Conservation (phyloP, 2,113 vertebrate species). For the Manacus vitellinus region DNA sequence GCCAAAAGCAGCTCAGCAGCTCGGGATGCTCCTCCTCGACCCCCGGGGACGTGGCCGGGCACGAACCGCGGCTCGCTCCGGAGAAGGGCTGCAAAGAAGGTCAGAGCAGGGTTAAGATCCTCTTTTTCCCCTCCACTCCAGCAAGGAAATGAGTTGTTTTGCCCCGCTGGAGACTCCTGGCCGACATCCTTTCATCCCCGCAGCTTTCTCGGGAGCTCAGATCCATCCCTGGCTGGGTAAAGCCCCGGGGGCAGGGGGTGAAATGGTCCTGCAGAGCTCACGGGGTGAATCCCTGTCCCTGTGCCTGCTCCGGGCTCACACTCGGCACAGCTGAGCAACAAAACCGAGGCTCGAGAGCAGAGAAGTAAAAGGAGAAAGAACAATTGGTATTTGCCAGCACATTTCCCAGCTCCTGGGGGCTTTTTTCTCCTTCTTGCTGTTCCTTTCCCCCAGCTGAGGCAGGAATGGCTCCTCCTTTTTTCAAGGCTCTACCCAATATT, state of each 20-base stretch:
- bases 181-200: not conserved
- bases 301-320: not conserved
- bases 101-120: not conserved
- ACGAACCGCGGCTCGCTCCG: not conserved
- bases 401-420: not conserved
- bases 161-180: not conserved
- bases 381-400: not conserved
- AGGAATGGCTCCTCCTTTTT: not conserved
- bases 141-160: not conserved
- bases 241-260: not conserved
- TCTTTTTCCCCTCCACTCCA: not conserved
- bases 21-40: not conserved
- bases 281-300: not conserved
- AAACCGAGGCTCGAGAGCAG: not conserved
- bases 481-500: not conserved
- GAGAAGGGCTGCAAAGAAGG: not conserved
- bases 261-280: not conserved
- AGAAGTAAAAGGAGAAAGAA: not conserved
- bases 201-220: not conserved
- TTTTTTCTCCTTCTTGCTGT: not conserved
- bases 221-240: not conserved
- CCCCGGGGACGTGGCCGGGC: not conserved
- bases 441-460: not conserved
- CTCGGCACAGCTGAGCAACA: not conserved
- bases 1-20: not conserved